These are phyloP conservation scores for Radopholus similis DNA, from an alignment of 1,140 invertebrate species.

Conservation along the genomic window DNA sequence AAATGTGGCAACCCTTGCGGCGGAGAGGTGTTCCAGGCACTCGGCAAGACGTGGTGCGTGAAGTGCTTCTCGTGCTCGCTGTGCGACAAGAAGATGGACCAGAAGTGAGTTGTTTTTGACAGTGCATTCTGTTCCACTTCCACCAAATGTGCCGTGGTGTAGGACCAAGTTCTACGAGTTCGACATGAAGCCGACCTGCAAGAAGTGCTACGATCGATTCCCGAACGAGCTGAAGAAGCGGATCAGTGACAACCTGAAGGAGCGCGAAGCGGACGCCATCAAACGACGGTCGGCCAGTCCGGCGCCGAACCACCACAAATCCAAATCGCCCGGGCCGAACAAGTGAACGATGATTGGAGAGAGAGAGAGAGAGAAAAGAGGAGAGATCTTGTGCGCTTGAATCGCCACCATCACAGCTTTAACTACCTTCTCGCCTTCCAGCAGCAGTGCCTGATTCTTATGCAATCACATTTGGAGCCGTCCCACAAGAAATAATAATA, in stretches of 20 bases:
- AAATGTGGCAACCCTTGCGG: slow-evolving; percentile 96
- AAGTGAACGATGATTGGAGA: too few species aligned
- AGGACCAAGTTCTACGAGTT: slow-evolving; percentile 97
- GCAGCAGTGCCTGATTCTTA: slow-evolving; percentile 1
- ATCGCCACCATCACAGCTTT: neutral
- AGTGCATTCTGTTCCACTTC: neutral
- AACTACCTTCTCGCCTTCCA: neutral
- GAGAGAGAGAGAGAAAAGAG: neutral
- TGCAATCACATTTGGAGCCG: too few species aligned
- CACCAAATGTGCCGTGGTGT: slow-evolving; percentile 16
- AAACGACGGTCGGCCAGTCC: slow-evolving; percentile 17
- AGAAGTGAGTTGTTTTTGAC: slow-evolving; percentile 68
- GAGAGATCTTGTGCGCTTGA: neutral
- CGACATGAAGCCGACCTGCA: slow-evolving; percentile 95
- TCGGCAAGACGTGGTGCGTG: slow-evolving; percentile 99
- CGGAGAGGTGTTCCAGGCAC: slow-evolving; percentile 91
- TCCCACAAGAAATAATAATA: too few species aligned
- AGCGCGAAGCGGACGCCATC: slow-evolving; percentile 42
- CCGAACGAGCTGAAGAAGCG: slow-evolving; percentile 86
- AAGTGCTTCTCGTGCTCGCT: slow-evolving; percentile 97
- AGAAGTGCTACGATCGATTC: slow-evolving; percentile 95
- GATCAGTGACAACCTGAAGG: slow-evolving; percentile 58
- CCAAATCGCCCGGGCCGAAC: slow-evolving; percentile 19
- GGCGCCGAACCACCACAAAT: neutral
- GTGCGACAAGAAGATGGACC: slow-evolving; percentile 93